A percentile compares a stretch with the other conserved stretches of the same genome.
Conservation (phyloP, 2,797 vertebrate species). For the Cossypha niveicapilla region DNA sequence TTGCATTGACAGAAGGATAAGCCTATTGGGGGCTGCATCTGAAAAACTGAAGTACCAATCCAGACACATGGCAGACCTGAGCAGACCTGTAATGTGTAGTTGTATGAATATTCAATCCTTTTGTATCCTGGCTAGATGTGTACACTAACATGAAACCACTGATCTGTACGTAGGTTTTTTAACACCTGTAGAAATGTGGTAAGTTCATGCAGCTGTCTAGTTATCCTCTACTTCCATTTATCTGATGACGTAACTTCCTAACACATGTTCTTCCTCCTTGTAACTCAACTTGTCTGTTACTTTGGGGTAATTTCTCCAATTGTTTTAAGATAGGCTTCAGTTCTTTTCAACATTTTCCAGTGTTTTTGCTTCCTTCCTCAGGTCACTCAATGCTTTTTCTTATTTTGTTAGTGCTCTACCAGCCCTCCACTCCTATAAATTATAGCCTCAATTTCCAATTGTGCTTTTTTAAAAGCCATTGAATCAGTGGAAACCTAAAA, state of each 20-base stretch:
- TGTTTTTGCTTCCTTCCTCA: not conserved
- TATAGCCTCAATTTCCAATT: not conserved
- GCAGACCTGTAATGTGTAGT: accelerated
- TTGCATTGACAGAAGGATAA: not conserved
- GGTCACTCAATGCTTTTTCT: not conserved
- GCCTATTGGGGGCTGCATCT: not conserved
- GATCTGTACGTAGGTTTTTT: not conserved
- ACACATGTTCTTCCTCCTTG: not conserved
- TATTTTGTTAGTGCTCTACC: not conserved
- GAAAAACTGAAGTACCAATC: not conserved
- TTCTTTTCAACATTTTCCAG: not conserved
- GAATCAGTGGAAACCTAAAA: not conserved
- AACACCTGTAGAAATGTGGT: not conserved
- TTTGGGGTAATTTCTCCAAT: not conserved
- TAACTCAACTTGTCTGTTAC: not conserved
- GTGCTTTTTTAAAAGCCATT: not conserved
- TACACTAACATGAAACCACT: not conserved
- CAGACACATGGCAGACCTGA: not conserved
- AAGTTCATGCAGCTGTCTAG: not conserved
- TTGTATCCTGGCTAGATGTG: not conserved
- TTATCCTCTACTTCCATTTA: not conserved
- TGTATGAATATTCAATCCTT: not conserved
- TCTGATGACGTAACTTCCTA: not conserved
- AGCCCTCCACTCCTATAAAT: not conserved
- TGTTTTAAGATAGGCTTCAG: not conserved